Percentiles rank a stretch among this genome's conserved stretches.
phyloP scores from a whole-genome alignment of 2,113 vertebrate genomes.

The Dryoscopus gambensis region DNA sequence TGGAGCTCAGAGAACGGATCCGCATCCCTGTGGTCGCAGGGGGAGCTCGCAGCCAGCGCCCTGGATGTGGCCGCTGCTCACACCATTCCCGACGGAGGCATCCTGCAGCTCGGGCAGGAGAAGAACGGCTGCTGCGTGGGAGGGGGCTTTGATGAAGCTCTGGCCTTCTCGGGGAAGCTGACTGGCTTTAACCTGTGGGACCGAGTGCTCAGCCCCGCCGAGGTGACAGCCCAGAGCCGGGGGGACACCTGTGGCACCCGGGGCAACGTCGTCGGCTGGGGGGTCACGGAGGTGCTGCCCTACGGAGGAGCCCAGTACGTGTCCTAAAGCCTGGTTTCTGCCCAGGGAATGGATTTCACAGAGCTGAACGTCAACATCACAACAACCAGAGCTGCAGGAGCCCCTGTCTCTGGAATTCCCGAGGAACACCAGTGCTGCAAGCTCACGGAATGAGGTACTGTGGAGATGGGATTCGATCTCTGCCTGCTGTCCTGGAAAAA shows the following conservation, averaged over 20 bases:
- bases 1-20: slow-evolving; percentile 84
- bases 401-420: not conserved
- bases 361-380: not conserved
- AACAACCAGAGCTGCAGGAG: not conserved
- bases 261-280: slow-evolving; percentile 91
- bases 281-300: slow-evolving; percentile 85
- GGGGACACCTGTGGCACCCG: slow-evolving; percentile 73
- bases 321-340: slow-evolving; percentile 60
- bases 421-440: not conserved
- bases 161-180: slow-evolving; percentile 88
- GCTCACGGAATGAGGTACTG: not conserved
- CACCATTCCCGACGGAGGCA: slow-evolving; percentile 78
- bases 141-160: slow-evolving; percentile 80
- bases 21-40: slow-evolving; percentile 77
- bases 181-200: slow-evolving; percentile 95
- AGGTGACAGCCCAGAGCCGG: slow-evolving; percentile 68
- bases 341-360: not conserved
- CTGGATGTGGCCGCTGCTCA: slow-evolving; percentile 71
- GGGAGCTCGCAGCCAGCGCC: slow-evolving; percentile 61
- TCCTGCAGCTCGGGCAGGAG: slow-evolving; percentile 89
- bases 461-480: not conserved
- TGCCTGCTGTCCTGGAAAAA: slow-evolving; percentile 29
- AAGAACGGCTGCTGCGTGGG: slow-evolving; percentile 79
- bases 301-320: slow-evolving; percentile 88
- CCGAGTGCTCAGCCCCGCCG: slow-evolving; percentile 72